Evolutionary conservation across 2,888 invertebrate species (phyloP).

Genomic region (Archips crataeganus): DNA sequence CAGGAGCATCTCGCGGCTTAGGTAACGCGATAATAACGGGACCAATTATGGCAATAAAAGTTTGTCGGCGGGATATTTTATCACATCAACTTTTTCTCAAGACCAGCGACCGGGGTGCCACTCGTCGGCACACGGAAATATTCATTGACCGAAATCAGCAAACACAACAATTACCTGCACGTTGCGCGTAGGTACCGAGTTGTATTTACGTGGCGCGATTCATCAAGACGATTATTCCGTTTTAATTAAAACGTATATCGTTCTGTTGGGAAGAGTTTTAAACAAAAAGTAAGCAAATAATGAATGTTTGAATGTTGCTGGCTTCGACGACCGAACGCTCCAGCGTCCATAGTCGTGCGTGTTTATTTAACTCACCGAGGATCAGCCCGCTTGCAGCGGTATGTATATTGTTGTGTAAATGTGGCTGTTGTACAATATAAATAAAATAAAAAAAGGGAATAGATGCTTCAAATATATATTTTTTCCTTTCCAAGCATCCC

Average conservation of each 20-base stretch:
- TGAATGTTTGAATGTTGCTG: background rate
- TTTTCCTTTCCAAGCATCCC: background rate
- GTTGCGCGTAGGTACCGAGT: background rate
- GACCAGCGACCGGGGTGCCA: background rate
- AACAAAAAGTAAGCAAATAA: background rate
- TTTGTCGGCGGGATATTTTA: background rate
- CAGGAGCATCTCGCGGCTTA: slow-evolving; percentile 3
- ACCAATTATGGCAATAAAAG: background rate
- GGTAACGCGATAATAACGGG: slow-evolving; percentile 9
- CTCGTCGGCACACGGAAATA: background rate
- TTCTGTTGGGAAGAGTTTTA: background rate
- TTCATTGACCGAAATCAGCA: background rate
- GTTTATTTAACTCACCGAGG: slow-evolving; percentile 7
- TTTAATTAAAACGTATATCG: background rate
- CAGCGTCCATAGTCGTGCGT: background rate
- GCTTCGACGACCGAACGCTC: background rate
- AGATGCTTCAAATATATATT: background rate
- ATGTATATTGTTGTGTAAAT: background rate
- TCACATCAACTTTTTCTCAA: background rate
- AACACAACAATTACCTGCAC: background rate
- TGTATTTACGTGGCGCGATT: background rate
- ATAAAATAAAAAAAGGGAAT: background rate
- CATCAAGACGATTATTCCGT: background rate
- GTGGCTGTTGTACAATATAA: background rate
- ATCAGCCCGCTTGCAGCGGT: background rate